Evolutionary conservation across 2,888 invertebrate genomes (phyloP), one percentile per base, ranked within the genome.

Genomic region (Ctena decussata): DNA sequence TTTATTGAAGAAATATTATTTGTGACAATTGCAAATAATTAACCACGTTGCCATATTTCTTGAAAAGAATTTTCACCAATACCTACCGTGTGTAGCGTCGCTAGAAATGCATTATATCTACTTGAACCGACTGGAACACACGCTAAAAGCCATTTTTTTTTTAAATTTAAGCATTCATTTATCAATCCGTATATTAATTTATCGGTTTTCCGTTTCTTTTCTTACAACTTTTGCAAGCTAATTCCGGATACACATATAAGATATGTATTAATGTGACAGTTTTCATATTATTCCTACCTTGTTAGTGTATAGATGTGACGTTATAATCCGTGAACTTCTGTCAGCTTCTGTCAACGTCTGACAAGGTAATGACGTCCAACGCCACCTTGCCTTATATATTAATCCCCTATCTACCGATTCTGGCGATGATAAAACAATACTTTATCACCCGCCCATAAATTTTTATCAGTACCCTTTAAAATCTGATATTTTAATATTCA

Each of bases 281-380:
- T 21, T n/a, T 5, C 46, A 15, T 35, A 24, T 27, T 35, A 35
- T 12, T 6, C 65, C 24, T 65, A 65, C 65, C 65, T 65, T 65
- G 65, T 65, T 65, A 65, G 27, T 11, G 65, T 30, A 35, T 35
- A 2, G 65, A 65, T 18, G 2, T 35, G 18, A 35, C 65, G 65
- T 65, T 72, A 44, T 44, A 72, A 72, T 72, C 72, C 72, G 41
- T 41, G 30, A 27, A 27, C 18, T 18, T 24, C 44, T 88, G 88
- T 88, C 88, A 85, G 71, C 78, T 76, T 75, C 73, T 85, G 82
- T 84, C 82, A 32, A 73, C 21, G 41, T 77, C 70, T 85, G 88
- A 84, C 88, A 81, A 78, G 41, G 57, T 30, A 88, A 77, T 88
- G 88, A 88, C 88, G 84, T 75, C 18, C 81, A 21, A 18, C 41